Conservation (phyloP, 2,888 invertebrate genomes). For the Ecdyonurus torrentis region DNA sequence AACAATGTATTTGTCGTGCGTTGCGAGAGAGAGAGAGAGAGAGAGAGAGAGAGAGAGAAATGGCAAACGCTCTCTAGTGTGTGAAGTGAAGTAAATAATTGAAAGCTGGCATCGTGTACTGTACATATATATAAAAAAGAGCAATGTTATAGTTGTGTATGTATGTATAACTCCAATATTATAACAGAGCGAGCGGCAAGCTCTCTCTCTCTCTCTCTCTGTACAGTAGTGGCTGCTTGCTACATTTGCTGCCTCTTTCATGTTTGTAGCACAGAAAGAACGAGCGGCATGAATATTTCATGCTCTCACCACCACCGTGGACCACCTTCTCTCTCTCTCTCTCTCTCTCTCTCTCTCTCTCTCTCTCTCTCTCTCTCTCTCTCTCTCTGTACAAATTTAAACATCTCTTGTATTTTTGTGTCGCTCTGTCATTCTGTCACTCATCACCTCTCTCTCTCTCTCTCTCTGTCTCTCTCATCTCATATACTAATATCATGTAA, state of each 20-base stretch:
- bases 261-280: background rate
- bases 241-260: background rate
- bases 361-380: constrained; percentile 10
- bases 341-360: constrained; percentile 13
- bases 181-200: background rate
- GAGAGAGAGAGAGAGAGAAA: too few relatives aligned
- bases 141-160: background rate
- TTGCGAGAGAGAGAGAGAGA: too few relatives aligned
- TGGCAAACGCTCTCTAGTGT: too few relatives aligned
- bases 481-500: too few relatives aligned
- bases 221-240: too few relatives aligned
- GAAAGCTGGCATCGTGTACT: background rate
- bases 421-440: too few relatives aligned
- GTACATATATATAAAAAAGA: background rate
- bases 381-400: background rate
- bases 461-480: too few relatives aligned
- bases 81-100: background rate
- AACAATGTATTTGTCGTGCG: too few relatives aligned
- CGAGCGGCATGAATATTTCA: background rate
- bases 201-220: too few relatives aligned
- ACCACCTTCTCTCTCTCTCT: constrained; percentile 11
- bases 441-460: too few relatives aligned
- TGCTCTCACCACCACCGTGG: constrained; percentile 6
- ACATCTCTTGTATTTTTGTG: too few relatives aligned
- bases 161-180: background rate